Conservation (phyloP, 2,888 invertebrate genomes). For the Hermaeophaga mercurialis region DNA sequence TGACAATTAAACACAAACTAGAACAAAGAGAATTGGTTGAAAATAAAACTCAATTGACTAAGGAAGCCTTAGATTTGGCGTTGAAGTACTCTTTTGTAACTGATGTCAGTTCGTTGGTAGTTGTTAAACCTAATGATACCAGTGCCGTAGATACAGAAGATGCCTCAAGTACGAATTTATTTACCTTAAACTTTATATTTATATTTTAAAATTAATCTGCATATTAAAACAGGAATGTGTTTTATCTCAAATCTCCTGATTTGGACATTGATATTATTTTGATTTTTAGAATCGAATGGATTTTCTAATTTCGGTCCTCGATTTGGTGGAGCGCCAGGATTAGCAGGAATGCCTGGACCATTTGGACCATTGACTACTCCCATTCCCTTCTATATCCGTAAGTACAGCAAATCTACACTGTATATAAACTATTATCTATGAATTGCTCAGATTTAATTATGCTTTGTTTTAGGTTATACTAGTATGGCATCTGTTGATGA, state of each 20-base stretch:
- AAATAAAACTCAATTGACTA: constrained; percentile 47
- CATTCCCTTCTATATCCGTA: no score
- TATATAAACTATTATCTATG: no score
- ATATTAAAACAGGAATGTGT: no score
- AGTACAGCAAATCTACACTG: no score
- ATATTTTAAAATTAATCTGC: no score
- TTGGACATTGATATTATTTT: not conserved
- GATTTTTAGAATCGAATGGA: not conserved
- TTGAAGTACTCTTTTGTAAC: constrained; percentile 66
- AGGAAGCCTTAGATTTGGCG: constrained; percentile 63
- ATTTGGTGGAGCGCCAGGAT: not conserved
- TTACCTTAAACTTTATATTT: not conserved
- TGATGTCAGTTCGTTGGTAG: constrained; percentile 69
- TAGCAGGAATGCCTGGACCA: not conserved
- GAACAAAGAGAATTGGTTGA: constrained; percentile 53
- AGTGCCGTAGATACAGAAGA: constrained; percentile 38
- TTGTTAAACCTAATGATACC: constrained; percentile 64
- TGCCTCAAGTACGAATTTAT: constrained; percentile 26
- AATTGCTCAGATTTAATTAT: no score
- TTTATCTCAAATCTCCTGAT: no score
- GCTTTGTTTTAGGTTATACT: no score
- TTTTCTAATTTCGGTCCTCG: not conserved
- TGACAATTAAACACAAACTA: constrained; percentile 66
- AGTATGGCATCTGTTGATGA: no score
- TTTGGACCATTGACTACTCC: no score